Percentiles rank a stretch among this genome's conserved stretches.
Evolutionary conservation across 2,113 vertebrate species (phyloP).

Genomic region (Paraplagusia blochii): DNA sequence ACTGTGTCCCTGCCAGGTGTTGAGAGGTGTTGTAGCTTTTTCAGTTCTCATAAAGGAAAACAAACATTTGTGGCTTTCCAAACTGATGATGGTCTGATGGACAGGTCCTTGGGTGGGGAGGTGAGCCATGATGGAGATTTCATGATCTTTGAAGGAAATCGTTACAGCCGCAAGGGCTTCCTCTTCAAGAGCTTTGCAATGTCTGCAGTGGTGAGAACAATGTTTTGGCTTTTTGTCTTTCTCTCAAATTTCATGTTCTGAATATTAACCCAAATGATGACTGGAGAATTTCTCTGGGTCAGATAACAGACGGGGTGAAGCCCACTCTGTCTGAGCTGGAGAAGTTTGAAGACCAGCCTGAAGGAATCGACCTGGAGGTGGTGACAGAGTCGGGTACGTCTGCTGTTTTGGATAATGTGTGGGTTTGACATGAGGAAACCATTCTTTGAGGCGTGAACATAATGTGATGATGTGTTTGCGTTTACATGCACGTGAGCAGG

Average conservation of each 20-base stretch:
- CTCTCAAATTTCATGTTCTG: neutral
- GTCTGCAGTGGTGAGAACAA: constrained; percentile 89
- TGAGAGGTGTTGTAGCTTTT: too few relatives aligned
- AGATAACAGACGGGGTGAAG: constrained; percentile 97
- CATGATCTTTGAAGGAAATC: constrained; percentile 95
- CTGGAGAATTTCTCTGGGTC: neutral
- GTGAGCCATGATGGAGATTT: constrained; percentile 95
- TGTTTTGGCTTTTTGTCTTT: neutral
- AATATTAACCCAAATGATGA: too few relatives aligned
- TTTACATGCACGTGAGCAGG: constrained; percentile 65
- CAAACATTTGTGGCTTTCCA: neutral
- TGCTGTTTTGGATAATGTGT: neutral
- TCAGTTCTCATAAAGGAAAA: neutral
- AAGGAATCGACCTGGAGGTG: constrained; percentile 94
- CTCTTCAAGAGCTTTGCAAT: constrained; percentile 98
- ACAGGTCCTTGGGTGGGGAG: constrained; percentile 89
- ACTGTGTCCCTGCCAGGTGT: too few relatives aligned
- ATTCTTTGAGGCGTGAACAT: too few relatives aligned
- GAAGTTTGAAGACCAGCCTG: constrained; percentile 95
- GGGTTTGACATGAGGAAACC: neutral
- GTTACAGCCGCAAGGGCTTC: constrained; percentile 95
- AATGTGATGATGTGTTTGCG: neutral
- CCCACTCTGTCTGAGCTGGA: constrained; percentile 93
- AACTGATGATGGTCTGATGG: neutral
- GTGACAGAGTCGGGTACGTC: constrained; percentile 87